phyloP scores from a whole-genome alignment of 2,888 invertebrate species.

The Pyrgus malvae region DNA sequence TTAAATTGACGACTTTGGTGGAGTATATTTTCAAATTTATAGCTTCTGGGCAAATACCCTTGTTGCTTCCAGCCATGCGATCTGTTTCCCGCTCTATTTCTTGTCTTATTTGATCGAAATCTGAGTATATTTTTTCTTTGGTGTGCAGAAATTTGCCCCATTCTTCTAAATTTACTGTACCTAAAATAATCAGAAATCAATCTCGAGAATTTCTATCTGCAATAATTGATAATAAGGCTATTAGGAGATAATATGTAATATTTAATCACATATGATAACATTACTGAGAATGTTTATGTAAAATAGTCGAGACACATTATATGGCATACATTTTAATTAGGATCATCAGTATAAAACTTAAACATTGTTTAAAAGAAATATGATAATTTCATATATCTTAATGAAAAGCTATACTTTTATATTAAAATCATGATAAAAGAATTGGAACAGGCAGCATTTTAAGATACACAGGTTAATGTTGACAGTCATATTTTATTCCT shows the following conservation, averaged over 20 bases:
- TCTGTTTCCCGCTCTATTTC: constrained; percentile 98
- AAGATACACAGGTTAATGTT: no score
- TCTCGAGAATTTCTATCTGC: constrained; percentile 12
- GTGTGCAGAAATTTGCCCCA: constrained; percentile 98
- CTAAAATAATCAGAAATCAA: constrained; percentile 65
- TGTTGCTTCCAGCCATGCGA: constrained; percentile 96
- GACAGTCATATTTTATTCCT: background rate
- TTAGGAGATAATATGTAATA: constrained; percentile 14
- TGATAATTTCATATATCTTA: no score
- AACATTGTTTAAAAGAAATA: background rate
- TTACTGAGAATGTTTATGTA: background rate
- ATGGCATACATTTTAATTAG: no score
- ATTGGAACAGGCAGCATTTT: no score
- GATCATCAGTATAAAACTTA: no score
- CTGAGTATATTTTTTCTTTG: constrained; percentile 92
- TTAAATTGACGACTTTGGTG: constrained; percentile 95
- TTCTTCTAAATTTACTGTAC: constrained; percentile 92
- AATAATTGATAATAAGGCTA: constrained; percentile 17
- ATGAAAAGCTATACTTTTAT: no score
- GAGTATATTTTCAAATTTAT: constrained; percentile 98
- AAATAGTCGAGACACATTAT: no score
- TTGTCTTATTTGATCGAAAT: constrained; percentile 94
- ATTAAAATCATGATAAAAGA: no score
- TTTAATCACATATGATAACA: constrained; percentile 1
- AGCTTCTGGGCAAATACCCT: constrained; percentile 97